phyloP scores from a whole-genome alignment of 2,797 vertebrate genomes.

The Morelia viridis region DNA sequence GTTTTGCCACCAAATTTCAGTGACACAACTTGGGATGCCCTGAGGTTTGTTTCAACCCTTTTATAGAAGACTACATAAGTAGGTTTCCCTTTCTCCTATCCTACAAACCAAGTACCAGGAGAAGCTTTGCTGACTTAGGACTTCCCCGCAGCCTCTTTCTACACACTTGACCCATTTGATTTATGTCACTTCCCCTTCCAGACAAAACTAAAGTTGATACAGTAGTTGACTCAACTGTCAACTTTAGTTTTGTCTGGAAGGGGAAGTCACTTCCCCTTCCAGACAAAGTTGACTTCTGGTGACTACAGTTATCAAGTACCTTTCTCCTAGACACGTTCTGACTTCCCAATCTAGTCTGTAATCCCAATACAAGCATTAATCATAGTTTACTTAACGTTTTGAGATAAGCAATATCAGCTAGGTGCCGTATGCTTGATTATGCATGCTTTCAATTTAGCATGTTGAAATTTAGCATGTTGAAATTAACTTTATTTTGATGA shows the following conservation, averaged over 20 bases:
- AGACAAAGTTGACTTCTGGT: background rate
- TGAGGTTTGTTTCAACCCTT: background rate
- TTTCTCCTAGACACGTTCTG: background rate
- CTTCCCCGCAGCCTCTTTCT: background rate
- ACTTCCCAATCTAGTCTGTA: background rate
- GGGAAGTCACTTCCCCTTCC: background rate
- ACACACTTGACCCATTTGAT: too few relatives aligned
- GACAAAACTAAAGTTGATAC: background rate
- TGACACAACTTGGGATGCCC: background rate
- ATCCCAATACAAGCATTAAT: background rate
- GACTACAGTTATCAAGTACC: background rate
- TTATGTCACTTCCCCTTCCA: background rate
- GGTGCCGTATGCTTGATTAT: background rate
- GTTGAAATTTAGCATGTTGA: background rate
- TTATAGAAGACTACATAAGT: background rate
- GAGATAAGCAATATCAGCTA: background rate
- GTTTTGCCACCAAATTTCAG: background rate
- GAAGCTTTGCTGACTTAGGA: background rate
- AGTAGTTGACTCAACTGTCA: too few relatives aligned
- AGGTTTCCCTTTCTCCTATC: background rate
- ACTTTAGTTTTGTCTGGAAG: too few relatives aligned
- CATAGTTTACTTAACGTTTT: background rate
- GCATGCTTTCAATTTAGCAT: background rate
- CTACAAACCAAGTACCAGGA: background rate
- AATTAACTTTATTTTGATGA: background rate